Evolutionary conservation across 2,113 vertebrate species (phyloP), one percentile per base, ranked within the genome.

Genomic region (Ia io): DNA sequence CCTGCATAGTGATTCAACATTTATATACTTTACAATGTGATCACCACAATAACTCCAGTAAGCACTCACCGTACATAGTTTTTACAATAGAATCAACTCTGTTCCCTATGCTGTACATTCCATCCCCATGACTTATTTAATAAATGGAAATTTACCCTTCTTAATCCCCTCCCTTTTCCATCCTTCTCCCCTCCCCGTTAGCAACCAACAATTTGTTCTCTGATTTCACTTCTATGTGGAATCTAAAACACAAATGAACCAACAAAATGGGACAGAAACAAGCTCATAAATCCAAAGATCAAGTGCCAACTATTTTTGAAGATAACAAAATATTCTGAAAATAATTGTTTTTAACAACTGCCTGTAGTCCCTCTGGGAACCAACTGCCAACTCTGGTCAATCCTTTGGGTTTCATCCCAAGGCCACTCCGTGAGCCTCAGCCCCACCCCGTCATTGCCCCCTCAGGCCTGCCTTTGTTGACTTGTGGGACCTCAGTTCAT

Each of bases 281-380:
- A 63, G 61, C 37, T 83, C 17, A 42, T 42, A 63, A 40, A 83
- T 22, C 17, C 56, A 83, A 59, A 44, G 40, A 44, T 22, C 56
- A 63, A 44, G 40, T 82, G 67, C 80, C 84, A 87, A 18, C 9
- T 89, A 2, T 67, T 47, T 94, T 61, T 37, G 49, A 87, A 47
- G 23, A 44, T 86, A 87, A 47, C 20, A 91, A 83, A 74, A 56
- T 67, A 78, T 73, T 91, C 53, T 73, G 18, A 83, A 92, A 87
- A n/a, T 73, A n/a, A 79, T 88, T 4, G 3, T 53, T 86, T 94
- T 86, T 63, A 82, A 91, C 17, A 67, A 28, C 44, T 90, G 35
- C n/a, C 44, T 18, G 3, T 16, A 44, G 10, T 65, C 44, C 20
- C 1, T 7, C 67, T 67, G 32, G 42, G 32, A 69, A 56, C 53